phyloP scores from a whole-genome alignment of 2,113 vertebrate genomes.

The Macheiramphus alcinus region DNA sequence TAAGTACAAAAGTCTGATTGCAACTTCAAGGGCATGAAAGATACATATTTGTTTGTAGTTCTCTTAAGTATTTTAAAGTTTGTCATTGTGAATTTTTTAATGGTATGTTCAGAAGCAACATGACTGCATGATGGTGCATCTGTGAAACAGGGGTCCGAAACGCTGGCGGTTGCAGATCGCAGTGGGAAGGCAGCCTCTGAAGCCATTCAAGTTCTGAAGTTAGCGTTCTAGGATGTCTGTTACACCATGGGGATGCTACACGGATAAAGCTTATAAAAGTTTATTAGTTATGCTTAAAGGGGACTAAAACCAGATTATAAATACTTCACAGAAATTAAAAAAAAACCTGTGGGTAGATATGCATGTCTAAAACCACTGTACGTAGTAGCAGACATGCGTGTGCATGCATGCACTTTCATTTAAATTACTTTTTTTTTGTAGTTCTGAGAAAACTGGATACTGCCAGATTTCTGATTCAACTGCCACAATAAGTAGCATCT shows the following conservation, averaged over 20 bases:
- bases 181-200: not conserved
- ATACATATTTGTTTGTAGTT: not conserved
- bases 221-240: not conserved
- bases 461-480: not conserved
- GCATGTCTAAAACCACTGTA: fast-evolving
- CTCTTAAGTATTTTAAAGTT: not conserved
- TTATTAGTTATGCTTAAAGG: not conserved
- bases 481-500: not conserved
- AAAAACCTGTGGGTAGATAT: fast-evolving
- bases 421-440: not conserved
- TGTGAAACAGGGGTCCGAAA: not conserved
- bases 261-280: fast-evolving
- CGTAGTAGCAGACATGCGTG: fast-evolving
- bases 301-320: not conserved
- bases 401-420: not conserved
- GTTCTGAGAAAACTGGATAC: not conserved
- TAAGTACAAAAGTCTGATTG: not conserved
- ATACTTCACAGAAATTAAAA: fast-evolving
- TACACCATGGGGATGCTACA: not conserved
- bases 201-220: not conserved
- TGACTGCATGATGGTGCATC: not conserved
- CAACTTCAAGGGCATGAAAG: not conserved
- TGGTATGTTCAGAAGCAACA: not conserved
- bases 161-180: not conserved
- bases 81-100: not conserved